Percentiles rank a stretch among this genome's conserved stretches.
phyloP scores from a whole-genome alignment of 2,113 vertebrate species.

The Mormyrus lacerda region DNA sequence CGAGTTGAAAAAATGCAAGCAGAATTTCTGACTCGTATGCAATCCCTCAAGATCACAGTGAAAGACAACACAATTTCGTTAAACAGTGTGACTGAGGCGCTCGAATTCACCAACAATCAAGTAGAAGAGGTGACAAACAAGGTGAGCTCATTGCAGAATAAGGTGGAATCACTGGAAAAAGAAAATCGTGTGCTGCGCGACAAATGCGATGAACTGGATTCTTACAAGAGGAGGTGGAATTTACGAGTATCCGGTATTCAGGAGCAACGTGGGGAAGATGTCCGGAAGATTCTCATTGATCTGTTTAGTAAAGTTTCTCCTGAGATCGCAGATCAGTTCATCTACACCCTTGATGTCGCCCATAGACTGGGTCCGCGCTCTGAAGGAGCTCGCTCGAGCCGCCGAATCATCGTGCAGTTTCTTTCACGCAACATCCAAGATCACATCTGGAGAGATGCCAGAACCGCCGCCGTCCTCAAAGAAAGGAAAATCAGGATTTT shows the following conservation, averaged over 20 bases:
- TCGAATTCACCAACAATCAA: neutral
- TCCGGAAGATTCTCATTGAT: neutral
- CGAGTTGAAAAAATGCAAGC: neutral
- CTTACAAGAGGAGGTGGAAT: neutral
- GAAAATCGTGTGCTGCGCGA: neutral
- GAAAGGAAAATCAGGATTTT: neutral
- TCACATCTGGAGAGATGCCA: conserved; percentile 16
- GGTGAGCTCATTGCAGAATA: neutral
- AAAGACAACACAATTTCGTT: neutral
- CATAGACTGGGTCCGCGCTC: neutral
- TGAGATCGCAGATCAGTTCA: neutral
- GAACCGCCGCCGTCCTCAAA: neutral
- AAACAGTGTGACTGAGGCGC: neutral
- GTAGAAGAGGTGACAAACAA: neutral
- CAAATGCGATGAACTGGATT: neutral
- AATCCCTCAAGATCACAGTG: neutral
- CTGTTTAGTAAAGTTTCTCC: neutral
- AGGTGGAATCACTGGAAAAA: neutral
- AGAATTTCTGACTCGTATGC: neutral
- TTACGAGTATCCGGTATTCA: neutral
- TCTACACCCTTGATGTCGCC: neutral
- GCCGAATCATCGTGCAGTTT: too few species aligned
- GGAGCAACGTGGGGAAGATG: neutral
- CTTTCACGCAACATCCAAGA: neutral
- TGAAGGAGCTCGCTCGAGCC: neutral